These are phyloP conservation scores for Halocynthia aurantium DNA, from an alignment of 23 tunicate species.

Conservation along the genomic window DNA sequence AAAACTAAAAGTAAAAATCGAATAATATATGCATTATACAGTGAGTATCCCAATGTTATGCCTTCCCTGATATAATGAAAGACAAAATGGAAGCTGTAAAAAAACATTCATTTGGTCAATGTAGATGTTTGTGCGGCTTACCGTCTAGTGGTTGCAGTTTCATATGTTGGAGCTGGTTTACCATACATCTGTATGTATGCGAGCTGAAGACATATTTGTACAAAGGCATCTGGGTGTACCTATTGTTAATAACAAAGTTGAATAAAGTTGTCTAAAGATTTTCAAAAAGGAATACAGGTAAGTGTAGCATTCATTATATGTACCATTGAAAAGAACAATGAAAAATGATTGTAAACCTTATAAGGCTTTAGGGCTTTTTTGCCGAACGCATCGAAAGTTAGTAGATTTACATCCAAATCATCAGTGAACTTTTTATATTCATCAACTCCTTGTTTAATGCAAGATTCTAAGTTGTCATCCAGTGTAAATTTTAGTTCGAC, in stretches of 20 bases:
- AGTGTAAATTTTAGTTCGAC: conserved; percentile 26
- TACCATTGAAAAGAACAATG: background rate
- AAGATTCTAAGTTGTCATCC: conserved; percentile 26
- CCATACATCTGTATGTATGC: conserved; percentile 79
- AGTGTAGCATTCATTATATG: background rate
- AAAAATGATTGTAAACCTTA: conserved; percentile 16
- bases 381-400: conserved; percentile 51
- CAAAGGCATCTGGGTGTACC: conserved; percentile 65
- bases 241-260: background rate
- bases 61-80: background rate
- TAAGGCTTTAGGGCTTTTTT: conserved; percentile 41
- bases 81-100: background rate
- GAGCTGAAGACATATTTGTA: conserved; percentile 69
- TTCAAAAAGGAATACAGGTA: background rate
- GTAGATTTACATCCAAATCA: conserved; percentile 45
- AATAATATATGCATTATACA: background rate
- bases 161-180: conserved; percentile 91
- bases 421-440: conserved; percentile 5
- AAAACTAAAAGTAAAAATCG: conserved; percentile 11
- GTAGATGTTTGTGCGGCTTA: background rate
- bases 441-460: conserved; percentile 31
- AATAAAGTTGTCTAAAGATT: background rate
- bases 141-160: conserved; percentile 88
- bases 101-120: background rate
- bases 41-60: background rate